Evolutionary conservation across 2,888 invertebrate species (phyloP), one percentile per base, ranked within the genome.

Genomic region (Pyrrhopygopsis socrates): DNA sequence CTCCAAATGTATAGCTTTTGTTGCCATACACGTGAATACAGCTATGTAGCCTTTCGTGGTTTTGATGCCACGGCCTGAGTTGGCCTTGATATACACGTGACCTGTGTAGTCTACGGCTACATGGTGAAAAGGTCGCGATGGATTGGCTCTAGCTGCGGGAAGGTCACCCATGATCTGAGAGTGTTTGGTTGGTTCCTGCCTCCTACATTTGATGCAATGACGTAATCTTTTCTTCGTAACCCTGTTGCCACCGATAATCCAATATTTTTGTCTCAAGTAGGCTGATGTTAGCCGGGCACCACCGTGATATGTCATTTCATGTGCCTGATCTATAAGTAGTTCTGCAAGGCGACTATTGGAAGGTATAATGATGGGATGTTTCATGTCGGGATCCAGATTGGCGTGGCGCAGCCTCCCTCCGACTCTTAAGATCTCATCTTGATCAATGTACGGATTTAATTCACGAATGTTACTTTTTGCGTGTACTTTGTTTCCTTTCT

Each of bases 161-260:
- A 91, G 45, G 30, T 89, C 86, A 34, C 80, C 89, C 83, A 84
- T 86, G 15, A 89, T 20, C 38, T 88, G 88, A 20, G 77, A n/a
- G n/a, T 67, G 67, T 34, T 67, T 67, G 29, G 18, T 27, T 2
- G 41, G 50, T 29, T 71, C 27, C 9, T 50, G 41, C 22, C 34
- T 34, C 18, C 24, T 29, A 24, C 27, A 65, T 6, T 65, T 65
- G 27, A 29, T 27, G 9, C 30, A 29, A 15, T n/a, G n/a, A 54
- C 20, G 38, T n/a, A 70, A 20, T 38, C 29, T 29, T 20, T 70
- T 70, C 30, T 70, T 70, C n/a, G 24, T n/a, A n/a, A 34, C 41
- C 13, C 41, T 15, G 29, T 68, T 74, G 9, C 89, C 86, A n/a
- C 84, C 81, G 9, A 78, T 38, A 8, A 89, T 80, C 89, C 86